Conservation (phyloP, 2,888 invertebrate species). For the Drosophila differens region DNA sequence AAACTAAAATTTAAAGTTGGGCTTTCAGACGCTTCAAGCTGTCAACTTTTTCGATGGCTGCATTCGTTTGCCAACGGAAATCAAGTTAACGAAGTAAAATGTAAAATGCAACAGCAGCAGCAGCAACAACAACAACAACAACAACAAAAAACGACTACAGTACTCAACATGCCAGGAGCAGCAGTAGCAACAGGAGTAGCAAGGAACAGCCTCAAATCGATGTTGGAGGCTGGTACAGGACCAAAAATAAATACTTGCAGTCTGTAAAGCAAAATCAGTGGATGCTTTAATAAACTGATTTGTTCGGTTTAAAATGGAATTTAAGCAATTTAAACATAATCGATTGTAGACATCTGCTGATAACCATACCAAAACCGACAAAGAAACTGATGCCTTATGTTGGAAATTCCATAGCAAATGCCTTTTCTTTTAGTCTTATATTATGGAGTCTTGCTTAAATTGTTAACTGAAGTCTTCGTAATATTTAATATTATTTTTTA, state of each 20-base stretch:
- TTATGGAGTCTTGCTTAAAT: too few species aligned
- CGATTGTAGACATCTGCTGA: neutral
- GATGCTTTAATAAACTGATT: conserved; percentile 50
- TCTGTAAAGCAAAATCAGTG: conserved; percentile 37
- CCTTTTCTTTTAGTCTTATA: too few species aligned
- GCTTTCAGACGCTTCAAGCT: conserved; percentile 54
- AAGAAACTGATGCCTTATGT: neutral
- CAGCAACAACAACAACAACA: conserved; percentile 37
- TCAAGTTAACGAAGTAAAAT: conserved; percentile 78
- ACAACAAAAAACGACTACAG: conserved; percentile 16
- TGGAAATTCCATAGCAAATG: neutral
- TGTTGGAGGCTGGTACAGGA: conserved; percentile 32
- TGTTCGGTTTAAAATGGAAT: neutral
- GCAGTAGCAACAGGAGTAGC: conserved; percentile 17
- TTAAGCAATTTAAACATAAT: conserved; percentile 1
- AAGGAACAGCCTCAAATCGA: conserved; percentile 63
- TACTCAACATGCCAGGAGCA: conserved; percentile 40
- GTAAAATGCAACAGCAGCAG: conserved; percentile 63
- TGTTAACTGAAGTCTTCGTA: neutral
- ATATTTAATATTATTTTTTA: neutral
- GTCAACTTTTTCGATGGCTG: conserved; percentile 64
- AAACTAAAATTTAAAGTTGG: conserved; percentile 52
- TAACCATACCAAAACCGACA: neutral
- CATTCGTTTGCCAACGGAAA: conserved; percentile 74
- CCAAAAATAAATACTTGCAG: conserved; percentile 24